Base-by-base conservation (phyloP, 1,140 invertebrate genomes). In the Phymorhynchus buccinoides region DNA sequence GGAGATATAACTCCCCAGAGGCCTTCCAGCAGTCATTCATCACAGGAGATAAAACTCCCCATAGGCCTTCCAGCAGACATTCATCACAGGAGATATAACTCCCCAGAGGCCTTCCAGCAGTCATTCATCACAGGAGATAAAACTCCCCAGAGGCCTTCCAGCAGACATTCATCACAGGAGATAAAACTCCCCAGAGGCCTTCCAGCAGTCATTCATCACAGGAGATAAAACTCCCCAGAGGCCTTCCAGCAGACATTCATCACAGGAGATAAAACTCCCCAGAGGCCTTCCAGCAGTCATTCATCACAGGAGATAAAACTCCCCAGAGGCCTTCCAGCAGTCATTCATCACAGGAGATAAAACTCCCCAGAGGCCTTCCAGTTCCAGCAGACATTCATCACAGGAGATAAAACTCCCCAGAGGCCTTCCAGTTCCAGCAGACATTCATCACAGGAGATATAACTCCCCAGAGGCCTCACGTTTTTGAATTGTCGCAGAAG, bases 401-500 rank as follows among this genome's bases (percentile, higher is more conserved):
- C 68, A 35, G 37, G 16, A 14, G 37, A 35, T 18, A 14, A 6
- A 12, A 7, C 37, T 27, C 30, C 14, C 16, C n/a, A n/a, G n/a
- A n/a, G n/a, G n/a, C n/a, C n/a, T n/a, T n/a, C n/a, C n/a, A n/a
- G n/a, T 22, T 30, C 18, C 0, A 35, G 1, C 32, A 37, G 32
- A 9, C 32, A 77, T 2, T 73, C 14, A 30, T 73, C 37, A 27
- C 68, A 35, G 37, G 16, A 14, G 37, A 35, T 18, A 14, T 1
- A 12, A 7, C 37, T 27, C 30, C 14, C 16, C 48, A 1, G 22
- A 27, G 35, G 30, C 7, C 73, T 89, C 83, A 95, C 93, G 89
- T 99, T 99, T n/a, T 95, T 96, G 94, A 99, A 98, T 92, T 99
- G 99, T 39, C 99, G 95, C 6, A 99, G 94, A 30, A 99, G 93